A percentile compares a stretch with the other conserved stretches of the same genome.
Evolutionary conservation across 2,113 vertebrate species (phyloP).

Genomic region (Trochalopteron elliotii): DNA sequence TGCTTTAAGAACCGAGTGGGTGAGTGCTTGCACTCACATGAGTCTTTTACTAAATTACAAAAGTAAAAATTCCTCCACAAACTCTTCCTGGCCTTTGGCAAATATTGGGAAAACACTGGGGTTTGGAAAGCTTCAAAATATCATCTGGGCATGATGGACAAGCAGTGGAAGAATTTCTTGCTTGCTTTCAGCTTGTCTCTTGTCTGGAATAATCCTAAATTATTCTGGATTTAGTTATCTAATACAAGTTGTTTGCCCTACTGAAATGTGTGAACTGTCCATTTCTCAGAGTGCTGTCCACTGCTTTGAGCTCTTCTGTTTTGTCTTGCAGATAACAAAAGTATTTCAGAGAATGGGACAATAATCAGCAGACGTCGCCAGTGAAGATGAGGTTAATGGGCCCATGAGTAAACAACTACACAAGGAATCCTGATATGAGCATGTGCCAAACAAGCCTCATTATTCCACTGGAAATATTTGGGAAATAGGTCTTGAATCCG

Average conservation of each 20-base stretch:
- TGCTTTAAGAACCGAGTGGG: not conserved
- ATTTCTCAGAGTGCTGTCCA: not conserved
- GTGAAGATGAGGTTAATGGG: not conserved
- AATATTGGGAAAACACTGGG: not conserved
- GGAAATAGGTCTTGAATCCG: not conserved
- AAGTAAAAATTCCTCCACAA: not conserved
- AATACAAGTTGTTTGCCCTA: not conserved
- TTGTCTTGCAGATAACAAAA: conserved; percentile 9
- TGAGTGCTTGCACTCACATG: not conserved
- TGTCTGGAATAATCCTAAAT: not conserved
- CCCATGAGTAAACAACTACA: not conserved
- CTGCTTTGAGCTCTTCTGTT: not conserved
- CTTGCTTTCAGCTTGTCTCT: not conserved
- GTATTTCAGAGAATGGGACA: not conserved
- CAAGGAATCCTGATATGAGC: not conserved
- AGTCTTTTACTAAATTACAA: not conserved
- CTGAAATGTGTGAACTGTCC: not conserved
- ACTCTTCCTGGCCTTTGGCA: not conserved
- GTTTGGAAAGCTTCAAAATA: not conserved
- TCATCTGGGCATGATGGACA: not conserved
- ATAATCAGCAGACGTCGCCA: not conserved
- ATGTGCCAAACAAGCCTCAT: not conserved
- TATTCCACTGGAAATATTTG: not conserved
- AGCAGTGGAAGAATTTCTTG: not conserved
- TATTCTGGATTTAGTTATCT: not conserved